Base-by-base conservation (phyloP, 2,797 vertebrate species). In the Coregonus sp. region DNA sequence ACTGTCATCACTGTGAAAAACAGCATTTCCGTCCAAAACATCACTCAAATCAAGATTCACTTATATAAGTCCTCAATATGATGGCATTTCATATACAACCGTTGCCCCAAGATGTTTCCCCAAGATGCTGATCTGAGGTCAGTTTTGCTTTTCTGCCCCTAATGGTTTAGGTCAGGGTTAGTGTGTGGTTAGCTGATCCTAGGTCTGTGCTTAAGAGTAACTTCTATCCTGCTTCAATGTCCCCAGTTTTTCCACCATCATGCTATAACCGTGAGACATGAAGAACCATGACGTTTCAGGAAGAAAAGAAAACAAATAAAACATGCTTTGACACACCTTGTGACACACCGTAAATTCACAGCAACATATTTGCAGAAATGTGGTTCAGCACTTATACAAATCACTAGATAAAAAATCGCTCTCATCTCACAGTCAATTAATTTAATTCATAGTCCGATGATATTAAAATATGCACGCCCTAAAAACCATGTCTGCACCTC, bases 351-450 rank as follows among this genome's bases (percentile, higher is more conserved):
- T 86, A 82, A 84, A 78, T 86, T 91, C 92, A 90, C 91, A 93
- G 92, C 91, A 91, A 88, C 83, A 90, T 87, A 87, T 89, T 91
- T 85, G 87, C 74, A 88, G 63, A 86, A 88, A 90, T 82, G 85
- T 88, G 84, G 80, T 88, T 92, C 81, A 79, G 85, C 87, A 86
- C 80, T 82, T 78, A 74, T 78, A 82, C 75, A 89, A 88, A 87
- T 84, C 80, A 85, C 78, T 74, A 37, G 56, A 76, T 83, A 81
- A 87, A 89, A 91, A 86, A 25, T 75, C 77, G 63, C 72, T 31
- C 40, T 71, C 74, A 82, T 80, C 83, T 70, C 67, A 78, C 72
- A 82, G 65, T 76, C 37, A 35, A 84, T 52, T 52, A 76, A 69
- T 31, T 51, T 3, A 20, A 73, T 59, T n/a, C 25, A 73, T 59